Conservation (phyloP, 2,797 vertebrate genomes). For the Rhinichthys osculus region DNA sequence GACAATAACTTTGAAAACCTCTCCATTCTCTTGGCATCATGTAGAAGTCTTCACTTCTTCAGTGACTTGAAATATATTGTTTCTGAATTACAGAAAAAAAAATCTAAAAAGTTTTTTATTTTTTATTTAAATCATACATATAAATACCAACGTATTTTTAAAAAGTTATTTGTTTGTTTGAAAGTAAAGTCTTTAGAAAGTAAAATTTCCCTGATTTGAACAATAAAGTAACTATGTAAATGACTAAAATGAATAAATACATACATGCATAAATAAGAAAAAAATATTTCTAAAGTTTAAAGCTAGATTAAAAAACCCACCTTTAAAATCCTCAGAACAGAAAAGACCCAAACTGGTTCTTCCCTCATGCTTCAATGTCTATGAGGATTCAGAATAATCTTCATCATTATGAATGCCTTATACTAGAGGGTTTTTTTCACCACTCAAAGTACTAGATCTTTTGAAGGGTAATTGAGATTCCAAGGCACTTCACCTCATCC, state of each 20-base stretch:
- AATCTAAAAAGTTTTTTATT: too few species aligned
- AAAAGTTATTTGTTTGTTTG: too few species aligned
- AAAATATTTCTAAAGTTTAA: not conserved
- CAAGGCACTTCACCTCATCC: not conserved
- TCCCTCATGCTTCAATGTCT: not conserved
- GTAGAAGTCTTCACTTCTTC: not conserved
- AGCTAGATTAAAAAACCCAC: not conserved
- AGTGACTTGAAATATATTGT: not conserved
- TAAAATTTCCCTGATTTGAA: not conserved
- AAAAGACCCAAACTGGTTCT: not conserved
- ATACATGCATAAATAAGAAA: too few species aligned
- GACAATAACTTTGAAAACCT: not conserved
- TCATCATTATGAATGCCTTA: not conserved
- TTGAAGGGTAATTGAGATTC: not conserved
- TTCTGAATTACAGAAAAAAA: not conserved
- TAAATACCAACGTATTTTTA: not conserved
- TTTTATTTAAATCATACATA: not conserved
- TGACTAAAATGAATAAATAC: not conserved
- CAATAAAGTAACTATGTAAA: not conserved
- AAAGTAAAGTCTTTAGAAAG: not conserved
- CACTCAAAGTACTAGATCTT: conserved; percentile 6
- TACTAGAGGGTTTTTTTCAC: not conserved
- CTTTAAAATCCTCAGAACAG: not conserved
- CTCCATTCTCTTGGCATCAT: not conserved
- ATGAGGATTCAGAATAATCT: not conserved